A percentile compares a stretch with the other conserved stretches of the same genome.
These are phyloP conservation scores for Corythaixoides concolor DNA, from an alignment of 2,113 vertebrate genomes.

Conservation along the genomic window DNA sequence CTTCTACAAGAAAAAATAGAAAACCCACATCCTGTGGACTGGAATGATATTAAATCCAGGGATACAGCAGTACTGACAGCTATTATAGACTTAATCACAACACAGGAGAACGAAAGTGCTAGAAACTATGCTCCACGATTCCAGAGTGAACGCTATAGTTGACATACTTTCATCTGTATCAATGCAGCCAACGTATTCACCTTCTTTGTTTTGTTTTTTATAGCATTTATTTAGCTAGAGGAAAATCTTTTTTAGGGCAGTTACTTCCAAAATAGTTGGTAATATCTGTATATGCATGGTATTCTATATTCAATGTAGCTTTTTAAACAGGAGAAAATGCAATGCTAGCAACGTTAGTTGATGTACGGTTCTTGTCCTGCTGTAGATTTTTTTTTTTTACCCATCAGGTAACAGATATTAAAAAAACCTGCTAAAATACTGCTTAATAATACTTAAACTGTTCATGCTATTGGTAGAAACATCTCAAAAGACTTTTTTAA, in stretches of 20 bases:
- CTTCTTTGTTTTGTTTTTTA: not conserved
- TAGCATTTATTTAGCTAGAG: constrained; percentile 3
- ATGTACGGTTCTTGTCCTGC: not conserved
- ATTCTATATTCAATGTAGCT: constrained; percentile 22
- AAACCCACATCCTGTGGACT: constrained; percentile 90
- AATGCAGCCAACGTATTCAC: not conserved
- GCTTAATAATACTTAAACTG: not conserved
- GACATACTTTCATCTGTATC: constrained; percentile 1
- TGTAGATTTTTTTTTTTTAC: not conserved
- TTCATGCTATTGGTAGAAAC: not conserved
- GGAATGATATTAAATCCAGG: constrained; percentile 83
- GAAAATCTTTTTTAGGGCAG: not conserved
- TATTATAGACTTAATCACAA: constrained; percentile 95
- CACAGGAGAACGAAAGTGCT: constrained; percentile 82
- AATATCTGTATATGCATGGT: constrained; percentile 60
- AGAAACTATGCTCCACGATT: constrained; percentile 71
- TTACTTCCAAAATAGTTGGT: not conserved
- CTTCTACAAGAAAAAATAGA: constrained; percentile 94
- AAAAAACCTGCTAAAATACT: constrained; percentile 22
- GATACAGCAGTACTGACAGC: constrained; percentile 94
- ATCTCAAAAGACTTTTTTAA: not conserved
- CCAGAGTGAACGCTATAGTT: constrained; percentile 75
- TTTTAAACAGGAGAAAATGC: not conserved
- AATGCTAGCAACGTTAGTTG: not conserved
- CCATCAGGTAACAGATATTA: not conserved